These are phyloP conservation scores for Drosophila subsilvestris DNA, from an alignment of 2,888 invertebrate species.

Conservation along the genomic window DNA sequence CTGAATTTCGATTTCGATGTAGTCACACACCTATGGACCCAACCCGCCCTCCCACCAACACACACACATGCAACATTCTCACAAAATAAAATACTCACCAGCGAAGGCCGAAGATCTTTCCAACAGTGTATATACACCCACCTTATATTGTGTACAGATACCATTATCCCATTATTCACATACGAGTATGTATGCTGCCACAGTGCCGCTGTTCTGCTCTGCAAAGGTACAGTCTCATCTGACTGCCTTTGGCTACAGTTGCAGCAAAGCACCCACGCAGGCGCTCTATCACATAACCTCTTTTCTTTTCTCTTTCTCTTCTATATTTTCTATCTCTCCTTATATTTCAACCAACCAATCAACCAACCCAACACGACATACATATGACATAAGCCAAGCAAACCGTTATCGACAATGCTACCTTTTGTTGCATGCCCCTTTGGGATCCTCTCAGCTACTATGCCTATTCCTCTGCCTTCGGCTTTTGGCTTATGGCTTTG, in stretches of 20 bases:
- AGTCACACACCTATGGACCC: too few species aligned
- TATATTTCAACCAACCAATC: slow-evolving; percentile 5
- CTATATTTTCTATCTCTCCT: slow-evolving; percentile 16
- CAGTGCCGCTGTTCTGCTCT: background rate
- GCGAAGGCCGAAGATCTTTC: background rate
- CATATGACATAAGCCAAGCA: slow-evolving; percentile 31
- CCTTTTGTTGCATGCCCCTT: slow-evolving; percentile 40
- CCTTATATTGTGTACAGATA: too few species aligned
- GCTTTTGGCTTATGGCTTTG: slow-evolving; percentile 30
- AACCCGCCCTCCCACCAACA: too few species aligned
- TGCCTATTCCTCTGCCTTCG: slow-evolving; percentile 3
- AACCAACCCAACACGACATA: slow-evolving; percentile 7
- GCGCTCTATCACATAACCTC: slow-evolving; percentile 11
- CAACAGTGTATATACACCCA: background rate
- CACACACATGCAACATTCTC: slow-evolving; percentile 2
- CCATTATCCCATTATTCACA: background rate
- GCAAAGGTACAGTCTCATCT: slow-evolving; percentile 15
- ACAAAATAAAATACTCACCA: background rate
- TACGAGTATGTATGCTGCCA: background rate
- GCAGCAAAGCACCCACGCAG: background rate
- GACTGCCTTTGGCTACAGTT: background rate
- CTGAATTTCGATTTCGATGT: slow-evolving; percentile 16
- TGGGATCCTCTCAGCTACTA: slow-evolving; percentile 17
- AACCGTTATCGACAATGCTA: slow-evolving; percentile 10
- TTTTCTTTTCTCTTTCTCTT: slow-evolving; percentile 12